Conservation (phyloP, 1,140 invertebrate species). For the Bombus terrestris region DNA sequence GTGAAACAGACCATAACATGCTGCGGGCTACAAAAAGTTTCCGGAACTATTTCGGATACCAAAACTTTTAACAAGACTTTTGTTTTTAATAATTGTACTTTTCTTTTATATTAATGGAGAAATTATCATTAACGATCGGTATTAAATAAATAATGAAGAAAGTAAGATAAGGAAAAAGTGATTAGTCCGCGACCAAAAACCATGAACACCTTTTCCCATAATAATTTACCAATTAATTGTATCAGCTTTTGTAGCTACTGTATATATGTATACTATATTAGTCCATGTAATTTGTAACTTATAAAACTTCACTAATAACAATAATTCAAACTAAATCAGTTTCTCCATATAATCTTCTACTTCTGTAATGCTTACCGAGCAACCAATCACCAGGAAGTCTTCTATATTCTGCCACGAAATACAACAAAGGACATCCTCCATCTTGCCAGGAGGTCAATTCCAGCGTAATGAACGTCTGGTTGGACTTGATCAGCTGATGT, state of each 20-base stretch:
- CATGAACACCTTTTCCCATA: too few species aligned
- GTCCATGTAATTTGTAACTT: too few species aligned
- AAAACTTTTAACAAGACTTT: neutral
- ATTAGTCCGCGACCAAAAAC: too few species aligned
- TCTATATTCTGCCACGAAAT: conserved; percentile 86
- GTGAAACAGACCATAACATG: neutral
- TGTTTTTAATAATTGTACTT: too few species aligned
- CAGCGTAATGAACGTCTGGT: conserved; percentile 85
- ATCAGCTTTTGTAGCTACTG: too few species aligned
- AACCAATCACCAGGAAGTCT: conserved; percentile 82
- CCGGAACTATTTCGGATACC: neutral
- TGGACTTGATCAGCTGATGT: conserved; percentile 83
- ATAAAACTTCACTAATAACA: too few species aligned
- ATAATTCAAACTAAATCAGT: neutral
- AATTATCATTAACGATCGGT: too few species aligned
- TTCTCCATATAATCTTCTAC: neutral
- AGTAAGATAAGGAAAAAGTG: too few species aligned
- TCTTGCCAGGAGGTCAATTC: conserved; percentile 86
- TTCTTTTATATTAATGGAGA: too few species aligned
- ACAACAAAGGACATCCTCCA: conserved; percentile 86
- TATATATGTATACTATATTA: too few species aligned
- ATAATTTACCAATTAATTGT: too few species aligned
- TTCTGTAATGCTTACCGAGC: conserved; percentile 66
- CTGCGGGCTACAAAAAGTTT: neutral
- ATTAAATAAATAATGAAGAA: too few species aligned